Percentiles rank a stretch among this genome's conserved stretches.
phyloP scores from a whole-genome alignment of 2,888 invertebrate species.

The Synanthedon vespiformis region DNA sequence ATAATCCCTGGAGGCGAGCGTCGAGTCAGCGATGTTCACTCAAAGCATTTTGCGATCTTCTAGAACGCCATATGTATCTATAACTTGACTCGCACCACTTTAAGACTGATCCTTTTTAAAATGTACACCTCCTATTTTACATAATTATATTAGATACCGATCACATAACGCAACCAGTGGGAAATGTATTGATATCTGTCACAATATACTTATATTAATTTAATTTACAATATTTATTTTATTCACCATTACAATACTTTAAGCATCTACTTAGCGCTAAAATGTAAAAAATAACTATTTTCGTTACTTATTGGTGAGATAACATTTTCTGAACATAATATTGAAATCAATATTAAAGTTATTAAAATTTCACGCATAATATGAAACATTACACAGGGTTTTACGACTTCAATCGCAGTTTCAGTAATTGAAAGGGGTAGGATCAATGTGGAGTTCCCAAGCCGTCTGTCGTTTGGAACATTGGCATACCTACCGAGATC shows the following conservation, averaged over 20 bases:
- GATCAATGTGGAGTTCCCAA: background rate
- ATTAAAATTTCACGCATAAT: background rate
- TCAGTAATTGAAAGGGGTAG: background rate
- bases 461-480: background rate
- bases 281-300: background rate
- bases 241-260: too few relatives aligned
- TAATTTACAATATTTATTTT: too few relatives aligned
- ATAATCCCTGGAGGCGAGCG: conserved; percentile 16
- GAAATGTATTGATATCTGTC: too few relatives aligned
- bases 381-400: background rate
- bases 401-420: background rate
- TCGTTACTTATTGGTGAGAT: background rate
- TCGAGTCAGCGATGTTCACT: conserved; percentile 7
- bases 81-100: background rate
- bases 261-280: too few relatives aligned
- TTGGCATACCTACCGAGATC: background rate
- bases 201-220: too few relatives aligned
- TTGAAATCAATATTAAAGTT: background rate
- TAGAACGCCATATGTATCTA: background rate
- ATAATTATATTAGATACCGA: too few relatives aligned
- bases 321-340: background rate
- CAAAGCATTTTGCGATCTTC: conserved; percentile 18
- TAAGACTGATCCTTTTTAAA: background rate
- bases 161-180: too few relatives aligned
- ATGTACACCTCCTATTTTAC: background rate